A percentile compares a stretch with the other conserved stretches of the same genome.
Conservation (phyloP, 2,797 vertebrate species). For the Dromococcyx pavoninus region DNA sequence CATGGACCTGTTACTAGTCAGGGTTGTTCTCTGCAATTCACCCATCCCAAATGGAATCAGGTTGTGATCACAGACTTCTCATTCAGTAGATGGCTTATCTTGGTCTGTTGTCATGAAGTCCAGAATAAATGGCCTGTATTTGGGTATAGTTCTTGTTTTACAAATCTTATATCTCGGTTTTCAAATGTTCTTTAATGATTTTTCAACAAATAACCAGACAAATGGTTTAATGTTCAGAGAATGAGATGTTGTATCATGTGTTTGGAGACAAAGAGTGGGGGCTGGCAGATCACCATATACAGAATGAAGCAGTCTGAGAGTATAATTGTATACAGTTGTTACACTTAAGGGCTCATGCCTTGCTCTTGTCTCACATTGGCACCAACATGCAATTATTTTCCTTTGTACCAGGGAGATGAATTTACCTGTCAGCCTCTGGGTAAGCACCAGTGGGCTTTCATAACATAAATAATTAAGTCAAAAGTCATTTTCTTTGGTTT, state of each 20-base stretch:
- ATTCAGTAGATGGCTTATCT: not conserved
- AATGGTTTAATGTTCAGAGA: not conserved
- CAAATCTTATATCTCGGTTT: not conserved
- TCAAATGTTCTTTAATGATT: not conserved
- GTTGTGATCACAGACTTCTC: not conserved
- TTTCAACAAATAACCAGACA: constrained; percentile 7
- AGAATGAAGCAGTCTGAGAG: not conserved
- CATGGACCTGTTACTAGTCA: not conserved
- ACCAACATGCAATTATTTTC: constrained; percentile 29
- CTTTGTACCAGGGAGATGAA: constrained; percentile 1
- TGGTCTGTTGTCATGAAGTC: not conserved
- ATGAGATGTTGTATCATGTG: not conserved
- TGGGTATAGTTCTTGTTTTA: not conserved
- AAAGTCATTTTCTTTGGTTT: constrained; percentile 12
- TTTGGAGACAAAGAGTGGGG: not conserved
- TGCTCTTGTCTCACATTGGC: constrained; percentile 1
- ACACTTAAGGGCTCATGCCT: constrained; percentile 8
- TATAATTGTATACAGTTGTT: not conserved
- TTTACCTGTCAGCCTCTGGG: constrained; percentile 20
- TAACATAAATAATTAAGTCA: constrained; percentile 8
- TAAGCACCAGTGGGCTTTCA: not conserved
- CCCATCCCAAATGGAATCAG: not conserved
- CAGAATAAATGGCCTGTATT: not conserved
- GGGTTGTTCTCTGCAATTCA: not conserved
- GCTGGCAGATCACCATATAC: not conserved